These are phyloP conservation scores for Acrocera orbiculus DNA, from an alignment of 2,888 invertebrate genomes.

Conservation along the genomic window DNA sequence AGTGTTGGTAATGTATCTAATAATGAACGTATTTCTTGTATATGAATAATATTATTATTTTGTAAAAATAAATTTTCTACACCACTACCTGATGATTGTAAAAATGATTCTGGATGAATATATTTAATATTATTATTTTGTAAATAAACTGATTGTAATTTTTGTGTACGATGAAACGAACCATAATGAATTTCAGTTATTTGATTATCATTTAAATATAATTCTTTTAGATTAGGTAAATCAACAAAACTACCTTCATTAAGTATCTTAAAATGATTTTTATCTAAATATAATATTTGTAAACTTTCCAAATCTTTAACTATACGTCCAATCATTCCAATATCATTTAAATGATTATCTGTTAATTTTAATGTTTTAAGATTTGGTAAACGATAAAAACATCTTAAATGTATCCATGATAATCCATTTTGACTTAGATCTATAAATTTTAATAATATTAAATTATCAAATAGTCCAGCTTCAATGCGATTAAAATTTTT, in stretches of 20 bases:
- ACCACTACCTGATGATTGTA: slow-evolving; percentile 53
- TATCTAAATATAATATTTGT: slow-evolving; percentile 48
- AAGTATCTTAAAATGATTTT: slow-evolving; percentile 52
- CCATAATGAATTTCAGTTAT: slow-evolving; percentile 62
- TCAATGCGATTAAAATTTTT: slow-evolving; percentile 48
- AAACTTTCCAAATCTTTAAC: slow-evolving; percentile 57
- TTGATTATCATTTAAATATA: slow-evolving; percentile 52
- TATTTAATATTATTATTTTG: slow-evolving; percentile 58
- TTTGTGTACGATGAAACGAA: slow-evolving; percentile 62
- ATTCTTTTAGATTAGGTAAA: slow-evolving; percentile 46
- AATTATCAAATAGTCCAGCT: slow-evolving; percentile 50
- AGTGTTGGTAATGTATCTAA: slow-evolving; percentile 61
- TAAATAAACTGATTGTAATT: slow-evolving; percentile 51
- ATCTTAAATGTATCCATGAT: slow-evolving; percentile 59
- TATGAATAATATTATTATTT: slow-evolving; percentile 57
- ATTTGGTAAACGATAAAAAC: slow-evolving; percentile 47
- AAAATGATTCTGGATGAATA: slow-evolving; percentile 66
- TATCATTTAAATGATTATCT: slow-evolving; percentile 57
- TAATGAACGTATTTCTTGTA: slow-evolving; percentile 54
- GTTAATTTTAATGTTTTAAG: slow-evolving; percentile 50
- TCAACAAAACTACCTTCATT: slow-evolving; percentile 66
- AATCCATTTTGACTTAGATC: slow-evolving; percentile 64
- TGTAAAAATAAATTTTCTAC: slow-evolving; percentile 62
- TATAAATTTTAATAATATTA: slow-evolving; percentile 47
- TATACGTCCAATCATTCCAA: slow-evolving; percentile 63